Conservation (phyloP, 2,888 invertebrate species). For the Exocentrus adspersus region DNA sequence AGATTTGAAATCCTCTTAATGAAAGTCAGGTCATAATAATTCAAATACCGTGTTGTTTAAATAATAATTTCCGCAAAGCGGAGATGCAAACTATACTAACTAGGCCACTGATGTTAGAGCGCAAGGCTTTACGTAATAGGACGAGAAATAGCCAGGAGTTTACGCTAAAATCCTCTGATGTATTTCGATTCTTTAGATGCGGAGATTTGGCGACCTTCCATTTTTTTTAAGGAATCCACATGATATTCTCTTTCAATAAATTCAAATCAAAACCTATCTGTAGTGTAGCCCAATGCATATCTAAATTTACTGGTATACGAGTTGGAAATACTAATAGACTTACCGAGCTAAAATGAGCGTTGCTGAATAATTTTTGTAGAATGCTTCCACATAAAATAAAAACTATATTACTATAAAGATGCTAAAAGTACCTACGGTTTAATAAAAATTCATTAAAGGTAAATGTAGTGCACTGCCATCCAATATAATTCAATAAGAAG, state of each 20-base stretch:
- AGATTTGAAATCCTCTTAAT: conserved; percentile 18
- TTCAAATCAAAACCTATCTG: no score
- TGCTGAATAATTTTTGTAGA: no score
- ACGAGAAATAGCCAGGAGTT: conserved; percentile 6
- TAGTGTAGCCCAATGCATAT: no score
- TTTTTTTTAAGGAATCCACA: background rate
- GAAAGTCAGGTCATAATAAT: conserved; percentile 12
- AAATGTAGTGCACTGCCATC: background rate
- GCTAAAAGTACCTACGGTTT: no score
- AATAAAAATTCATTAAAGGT: background rate
- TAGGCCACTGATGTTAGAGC: conserved; percentile 5
- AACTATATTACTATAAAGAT: no score
- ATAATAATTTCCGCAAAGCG: conserved; percentile 12
- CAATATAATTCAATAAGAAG: conserved; percentile 5
- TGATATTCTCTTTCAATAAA: background rate
- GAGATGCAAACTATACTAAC: conserved; percentile 10
- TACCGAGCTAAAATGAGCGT: no score
- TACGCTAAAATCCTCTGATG: conserved; percentile 4
- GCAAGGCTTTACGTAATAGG: conserved; percentile 5
- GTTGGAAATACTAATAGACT: no score
- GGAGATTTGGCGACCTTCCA: background rate
- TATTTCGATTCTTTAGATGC: background rate
- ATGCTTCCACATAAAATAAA: no score
- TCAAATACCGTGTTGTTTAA: conserved; percentile 18
- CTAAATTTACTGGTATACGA: no score